These are phyloP conservation scores for Thamnaconus septentrionalis DNA, from an alignment of 2,113 vertebrate genomes.

Conservation along the genomic window DNA sequence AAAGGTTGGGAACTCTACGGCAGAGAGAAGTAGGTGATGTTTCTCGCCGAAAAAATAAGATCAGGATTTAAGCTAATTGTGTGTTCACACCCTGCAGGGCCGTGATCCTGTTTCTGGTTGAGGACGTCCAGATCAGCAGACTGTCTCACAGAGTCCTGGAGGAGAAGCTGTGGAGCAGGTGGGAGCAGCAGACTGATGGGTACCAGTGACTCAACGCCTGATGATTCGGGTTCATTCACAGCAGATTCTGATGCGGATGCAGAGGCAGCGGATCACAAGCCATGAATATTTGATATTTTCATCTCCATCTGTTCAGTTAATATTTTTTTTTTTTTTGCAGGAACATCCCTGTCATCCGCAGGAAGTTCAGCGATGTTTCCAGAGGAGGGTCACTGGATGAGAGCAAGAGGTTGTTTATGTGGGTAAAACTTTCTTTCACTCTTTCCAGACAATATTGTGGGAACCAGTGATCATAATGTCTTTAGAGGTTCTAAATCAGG, in stretches of 20 bases:
- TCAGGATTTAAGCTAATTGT: too few species aligned
- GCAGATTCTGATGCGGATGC: background rate
- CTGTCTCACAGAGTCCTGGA: slow-evolving; percentile 92
- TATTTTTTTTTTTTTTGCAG: slow-evolving; percentile 67
- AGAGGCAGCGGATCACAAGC: too few species aligned
- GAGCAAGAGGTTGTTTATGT: slow-evolving; percentile 85
- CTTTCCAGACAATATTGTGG: too few species aligned
- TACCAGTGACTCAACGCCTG: too few species aligned
- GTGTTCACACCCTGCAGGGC: slow-evolving; percentile 73
- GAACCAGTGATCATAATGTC: too few species aligned
- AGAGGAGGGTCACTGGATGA: slow-evolving; percentile 79
- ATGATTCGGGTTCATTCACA: too few species aligned
- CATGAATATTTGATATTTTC: too few species aligned
- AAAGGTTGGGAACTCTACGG: slow-evolving; percentile 93
- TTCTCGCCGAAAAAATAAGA: too few species aligned
- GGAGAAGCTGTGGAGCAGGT: slow-evolving; percentile 88
- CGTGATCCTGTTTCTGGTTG: slow-evolving; percentile 87
- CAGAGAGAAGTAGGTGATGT: slow-evolving; percentile 75
- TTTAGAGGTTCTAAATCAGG: too few species aligned
- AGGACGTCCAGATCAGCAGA: slow-evolving; percentile 86
- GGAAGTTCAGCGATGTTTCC: slow-evolving; percentile 81
- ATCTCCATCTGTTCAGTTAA: too few species aligned
- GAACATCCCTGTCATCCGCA: slow-evolving; percentile 83
- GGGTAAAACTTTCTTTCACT: slow-evolving; percentile 59
- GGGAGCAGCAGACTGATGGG: slow-evolving; percentile 3